Percentiles rank a stretch among this genome's conserved stretches.
Conservation (phyloP, 2,888 invertebrate species). For the Dryomyza anilis region DNA sequence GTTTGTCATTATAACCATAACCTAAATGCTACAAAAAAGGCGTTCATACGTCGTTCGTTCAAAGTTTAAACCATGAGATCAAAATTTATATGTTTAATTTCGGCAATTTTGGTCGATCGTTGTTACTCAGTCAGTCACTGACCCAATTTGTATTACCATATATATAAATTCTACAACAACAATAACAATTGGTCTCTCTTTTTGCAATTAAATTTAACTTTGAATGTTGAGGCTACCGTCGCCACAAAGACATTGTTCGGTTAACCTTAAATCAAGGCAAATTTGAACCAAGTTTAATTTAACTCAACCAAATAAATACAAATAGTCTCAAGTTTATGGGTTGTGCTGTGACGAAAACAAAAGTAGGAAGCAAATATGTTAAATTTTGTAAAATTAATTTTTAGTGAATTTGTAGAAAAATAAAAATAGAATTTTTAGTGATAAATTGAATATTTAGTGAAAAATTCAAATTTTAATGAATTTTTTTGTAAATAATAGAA, state of each 20-base stretch:
- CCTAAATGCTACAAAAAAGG: neutral
- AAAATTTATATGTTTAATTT: neutral
- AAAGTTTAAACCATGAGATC: too few species aligned
- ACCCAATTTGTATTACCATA: slow-evolving; percentile 3
- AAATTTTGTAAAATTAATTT: neutral
- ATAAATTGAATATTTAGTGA: too few species aligned
- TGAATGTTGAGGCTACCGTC: neutral
- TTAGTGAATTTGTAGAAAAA: neutral
- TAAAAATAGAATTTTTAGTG: too few species aligned
- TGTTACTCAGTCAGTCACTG: neutral
- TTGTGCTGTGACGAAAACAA: neutral
- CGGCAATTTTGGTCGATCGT: too few species aligned
- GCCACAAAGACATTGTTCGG: too few species aligned
- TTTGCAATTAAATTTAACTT: neutral
- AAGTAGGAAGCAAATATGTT: neutral
- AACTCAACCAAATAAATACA: neutral
- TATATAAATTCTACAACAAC: neutral
- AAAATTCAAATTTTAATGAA: too few species aligned
- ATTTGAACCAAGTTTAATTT: neutral
- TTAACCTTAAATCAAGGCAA: slow-evolving; percentile 6
- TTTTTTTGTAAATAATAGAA: too few species aligned
- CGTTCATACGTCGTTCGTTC: too few species aligned
- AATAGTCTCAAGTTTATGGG: neutral
- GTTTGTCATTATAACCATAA: neutral
- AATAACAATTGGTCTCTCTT: neutral